Base-by-base conservation (phyloP, 2,113 vertebrate species). In the Talpa occidentalis region DNA sequence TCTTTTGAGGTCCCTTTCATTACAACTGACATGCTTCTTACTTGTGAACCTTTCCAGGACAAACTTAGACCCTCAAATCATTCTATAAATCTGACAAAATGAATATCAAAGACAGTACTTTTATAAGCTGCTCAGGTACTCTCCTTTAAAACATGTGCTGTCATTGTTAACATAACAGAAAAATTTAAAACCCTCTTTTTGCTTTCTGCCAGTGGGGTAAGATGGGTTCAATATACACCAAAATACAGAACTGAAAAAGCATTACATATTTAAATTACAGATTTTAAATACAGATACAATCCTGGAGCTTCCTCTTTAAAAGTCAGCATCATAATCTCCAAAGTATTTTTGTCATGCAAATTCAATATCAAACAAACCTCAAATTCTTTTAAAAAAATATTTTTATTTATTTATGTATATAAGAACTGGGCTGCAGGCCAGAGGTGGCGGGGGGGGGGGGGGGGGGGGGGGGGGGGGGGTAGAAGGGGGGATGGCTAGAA, bases 211-310 rank as follows among this genome's bases (percentile, higher is more conserved):
- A 77, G 37, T 22, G 42, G 24, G 2, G 1, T 69, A 73, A 77
- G 22, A 69, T 35, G 42, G 26, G 22, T 47, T 88, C 30, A 59
- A 37, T 40, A 37, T 42, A 69, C 3, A 88, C 49, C 70, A 62
- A 87, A 70, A 81, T 35, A 74, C n/a, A 77, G 88, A 96, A 91
- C 49, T 77, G n/a, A 82, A 94, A 86, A 82, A 54, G 24, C 32
- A 70, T 62, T 59, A 35, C 1, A 6, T 81, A 74, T 69, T 95
- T 72, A 92, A 91, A 86, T 86, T 77, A 84, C 3, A 44, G 35
- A 73, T 85, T 76, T 66, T 5, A 44, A 44, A 6, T 44, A 44
- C 44, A 44, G 9, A 62, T 42, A 70, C 21, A 78, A 35, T 44
- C 14, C n/a, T 56, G 12, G 24, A 69, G 30, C 44, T 74, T 8